Base-by-base conservation (phyloP, 2,888 invertebrate genomes). In the Germaria angustata region DNA sequence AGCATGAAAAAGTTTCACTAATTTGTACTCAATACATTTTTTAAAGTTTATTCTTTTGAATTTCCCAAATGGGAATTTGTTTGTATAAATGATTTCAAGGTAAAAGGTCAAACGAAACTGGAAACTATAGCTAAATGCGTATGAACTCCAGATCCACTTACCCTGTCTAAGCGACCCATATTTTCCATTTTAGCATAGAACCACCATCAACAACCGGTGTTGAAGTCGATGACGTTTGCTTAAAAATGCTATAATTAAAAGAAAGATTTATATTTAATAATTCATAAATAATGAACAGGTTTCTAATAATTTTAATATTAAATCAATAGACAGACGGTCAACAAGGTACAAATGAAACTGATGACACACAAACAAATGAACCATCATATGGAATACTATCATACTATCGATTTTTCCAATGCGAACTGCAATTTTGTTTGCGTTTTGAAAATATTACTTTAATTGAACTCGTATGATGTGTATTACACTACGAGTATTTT, bases 391-490 rank as follows among this genome's bases (percentile, higher is more conserved):
- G 20, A 59, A 59, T 5, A 72, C n/a, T n/a, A n/a, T n/a, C n/a
- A n/a, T n/a, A 66, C 22, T 80, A 80, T 80, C 68, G 72, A 73
- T 80, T 80, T 79, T 80, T 80, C 79, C 72, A 80, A 72, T 68
- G 79, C 61, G n/a, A 80, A 4, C 36, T 28, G 28, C 53, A 63
- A 46, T 11, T 55, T 17, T 9, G 61, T n/a, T 15, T 32, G 2
- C 5, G 8, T 34, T 59, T 1, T 36, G 17, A 24, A 44, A n/a
- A 20, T 8, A 36, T n/a, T 22, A 9, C 17, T 17, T 28, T 13
- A 24, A 34, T 49, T 68, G 4, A n/a, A n/a, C n/a, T n/a, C n/a
- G n/a, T n/a, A n/a, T n/a, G n/a, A n/a, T n/a, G n/a, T n/a, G n/a
- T n/a, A n/a, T n/a, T n/a, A n/a, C n/a, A n/a, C n/a, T n/a, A n/a